Base-by-base conservation (phyloP, 2,888 invertebrate species). In the Perizoma affinitatum region DNA sequence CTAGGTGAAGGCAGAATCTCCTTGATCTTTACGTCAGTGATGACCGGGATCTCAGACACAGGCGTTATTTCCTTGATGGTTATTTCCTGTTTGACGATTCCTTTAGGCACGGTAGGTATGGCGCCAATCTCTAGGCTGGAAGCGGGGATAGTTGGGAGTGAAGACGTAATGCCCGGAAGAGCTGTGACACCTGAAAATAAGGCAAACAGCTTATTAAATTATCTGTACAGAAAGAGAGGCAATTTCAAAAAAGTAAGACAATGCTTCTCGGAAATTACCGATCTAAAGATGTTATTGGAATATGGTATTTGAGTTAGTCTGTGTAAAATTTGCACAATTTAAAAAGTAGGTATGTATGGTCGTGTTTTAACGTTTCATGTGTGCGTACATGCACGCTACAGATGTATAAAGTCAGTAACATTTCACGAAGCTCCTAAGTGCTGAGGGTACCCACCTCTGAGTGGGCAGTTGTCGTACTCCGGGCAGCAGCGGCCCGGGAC, bases 381-480 rank as follows among this genome's bases (percentile, higher is more conserved):
- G 22, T 22, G 22, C 22, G 22, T 22, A 22, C 22, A 22, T 22
- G 22, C 22, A 22, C 22, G 22, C 22, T 22, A 22, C 22, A 22
- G 22, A 22, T 22, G 22, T 22, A 22, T 22, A 22, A 22, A 2
- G 22, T 22, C 22, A 22, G 22, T 22, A 1, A 22, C 22, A 22
- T 22, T 2, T 2, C 22, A 22, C 3, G 22, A 38, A 38, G 5
- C 38, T 5, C 7, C 6, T 5, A 22, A 33, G 6, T 22, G 22
- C 22, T 22, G 33, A 45, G 11, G 11, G 8, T 52, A 6, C 10
- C 43, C 35, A 90, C 95, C 95, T 90, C 93, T 89, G 4, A 95
- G 94, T 43, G 96, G 96, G 80, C 96, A 96, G 87, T 96, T 95
- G 80, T 96, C 96, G 82, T 96, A 96, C 80, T 95, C 95, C 0